These are phyloP conservation scores for Drosophila falleni DNA, from an alignment of 2,888 invertebrate species.

Conservation along the genomic window DNA sequence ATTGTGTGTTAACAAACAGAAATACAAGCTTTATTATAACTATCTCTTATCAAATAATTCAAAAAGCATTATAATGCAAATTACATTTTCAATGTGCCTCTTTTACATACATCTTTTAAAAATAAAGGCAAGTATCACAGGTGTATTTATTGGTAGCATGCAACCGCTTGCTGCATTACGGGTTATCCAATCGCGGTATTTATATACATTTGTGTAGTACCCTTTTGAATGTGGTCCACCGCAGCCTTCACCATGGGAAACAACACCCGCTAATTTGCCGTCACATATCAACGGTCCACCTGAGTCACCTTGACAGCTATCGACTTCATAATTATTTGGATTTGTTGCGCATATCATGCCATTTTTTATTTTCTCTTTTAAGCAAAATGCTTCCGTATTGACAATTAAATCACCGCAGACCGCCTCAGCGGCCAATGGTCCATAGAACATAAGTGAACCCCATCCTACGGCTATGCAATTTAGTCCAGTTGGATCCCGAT, in stretches of 20 bases:
- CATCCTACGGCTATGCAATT: neutral
- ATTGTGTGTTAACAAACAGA: no score
- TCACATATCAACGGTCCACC: neutral
- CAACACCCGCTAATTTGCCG: neutral
- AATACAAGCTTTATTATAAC: no score
- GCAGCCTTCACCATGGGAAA: neutral
- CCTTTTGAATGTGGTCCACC: neutral
- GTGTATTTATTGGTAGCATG: neutral
- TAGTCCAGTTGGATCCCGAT: neutral
- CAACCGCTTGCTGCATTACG: neutral
- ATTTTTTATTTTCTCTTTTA: neutral
- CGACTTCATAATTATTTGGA: neutral
- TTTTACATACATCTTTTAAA: neutral
- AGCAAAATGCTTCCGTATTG: neutral
- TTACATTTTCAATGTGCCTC: no score
- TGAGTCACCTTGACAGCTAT: neutral
- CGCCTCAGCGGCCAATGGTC: neutral
- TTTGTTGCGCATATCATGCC: neutral
- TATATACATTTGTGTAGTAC: neutral
- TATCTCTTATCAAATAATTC: no score
- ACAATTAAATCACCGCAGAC: neutral
- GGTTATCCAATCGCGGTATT: neutral
- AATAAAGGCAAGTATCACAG: neutral
- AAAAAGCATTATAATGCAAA: no score
- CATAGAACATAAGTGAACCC: accelerated